Percentiles rank a stretch among this genome's conserved stretches.
Conservation (phyloP, 2,113 vertebrate species). For the Rhinogobius similis region DNA sequence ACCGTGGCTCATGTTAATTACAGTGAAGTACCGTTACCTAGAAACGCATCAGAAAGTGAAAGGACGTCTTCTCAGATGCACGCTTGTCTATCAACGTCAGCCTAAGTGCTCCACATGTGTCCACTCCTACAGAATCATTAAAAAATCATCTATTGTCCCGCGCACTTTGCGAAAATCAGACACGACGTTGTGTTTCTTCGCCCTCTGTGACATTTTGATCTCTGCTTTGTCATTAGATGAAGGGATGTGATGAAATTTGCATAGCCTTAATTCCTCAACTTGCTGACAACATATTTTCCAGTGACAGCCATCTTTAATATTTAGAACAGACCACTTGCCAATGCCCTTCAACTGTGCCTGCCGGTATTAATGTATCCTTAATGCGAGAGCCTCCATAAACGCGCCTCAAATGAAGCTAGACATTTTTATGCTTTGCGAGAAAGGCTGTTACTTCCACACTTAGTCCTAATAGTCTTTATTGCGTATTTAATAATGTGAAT, state of each 20-base stretch:
- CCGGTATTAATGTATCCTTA: conserved; percentile 79
- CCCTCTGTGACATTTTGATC: conserved; percentile 73
- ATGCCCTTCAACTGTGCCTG: conserved; percentile 79
- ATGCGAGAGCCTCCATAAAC: conserved; percentile 75
- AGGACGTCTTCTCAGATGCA: conserved; percentile 12
- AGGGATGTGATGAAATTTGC: conserved; percentile 74
- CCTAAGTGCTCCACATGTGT: conserved; percentile 12
- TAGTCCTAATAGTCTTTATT: conserved; percentile 68
- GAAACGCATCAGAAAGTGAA: conserved; percentile 1
- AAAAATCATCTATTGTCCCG: conserved; percentile 71
- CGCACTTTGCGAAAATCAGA: conserved; percentile 69
- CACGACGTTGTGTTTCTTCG: conserved; percentile 61
- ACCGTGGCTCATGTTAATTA: neutral
- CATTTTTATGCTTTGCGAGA: conserved; percentile 71
- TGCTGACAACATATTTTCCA: conserved; percentile 77
- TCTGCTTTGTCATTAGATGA: conserved; percentile 73
- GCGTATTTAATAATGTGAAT: conserved; percentile 75
- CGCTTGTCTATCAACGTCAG: neutral
- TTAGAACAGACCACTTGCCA: conserved; percentile 78
- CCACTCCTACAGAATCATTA: conserved; percentile 53
- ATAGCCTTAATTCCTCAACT: conserved; percentile 71
- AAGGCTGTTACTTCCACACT: conserved; percentile 75
- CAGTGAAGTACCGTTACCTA: neutral
- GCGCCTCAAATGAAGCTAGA: conserved; percentile 75
- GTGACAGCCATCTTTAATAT: conserved; percentile 81